Conservation (phyloP, 1,140 invertebrate species). For the Microplitis demolitor region DNA sequence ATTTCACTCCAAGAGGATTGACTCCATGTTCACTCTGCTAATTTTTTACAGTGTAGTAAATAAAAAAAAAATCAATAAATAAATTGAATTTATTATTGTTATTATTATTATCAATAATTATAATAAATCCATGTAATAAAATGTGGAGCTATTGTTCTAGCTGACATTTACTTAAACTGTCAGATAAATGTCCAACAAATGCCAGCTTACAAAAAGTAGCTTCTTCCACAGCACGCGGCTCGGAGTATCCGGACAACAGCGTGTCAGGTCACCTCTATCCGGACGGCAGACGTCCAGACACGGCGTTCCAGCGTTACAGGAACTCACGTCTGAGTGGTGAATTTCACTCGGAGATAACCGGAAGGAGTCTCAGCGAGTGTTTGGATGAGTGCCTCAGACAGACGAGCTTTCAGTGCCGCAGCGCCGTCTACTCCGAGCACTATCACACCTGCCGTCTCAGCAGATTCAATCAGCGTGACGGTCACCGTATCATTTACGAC, state of each 20-base stretch:
- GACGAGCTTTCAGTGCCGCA: constrained; percentile 85
- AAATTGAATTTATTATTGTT: too few species aligned
- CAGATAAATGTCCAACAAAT: constrained; percentile 21
- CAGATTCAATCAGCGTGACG: constrained; percentile 84
- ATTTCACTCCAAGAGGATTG: too few species aligned
- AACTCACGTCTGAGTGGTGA: constrained; percentile 83
- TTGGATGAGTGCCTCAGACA: constrained; percentile 86
- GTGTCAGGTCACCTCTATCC: constrained; percentile 80
- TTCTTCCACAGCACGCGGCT: constrained; percentile 69
- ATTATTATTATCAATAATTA: too few species aligned
- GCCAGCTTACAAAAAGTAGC: constrained; percentile 55
- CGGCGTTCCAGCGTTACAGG: constrained; percentile 85
- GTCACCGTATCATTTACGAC: constrained; percentile 87
- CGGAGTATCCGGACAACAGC: constrained; percentile 83
- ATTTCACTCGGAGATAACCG: constrained; percentile 87
- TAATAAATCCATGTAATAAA: background rate
- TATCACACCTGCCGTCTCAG: constrained; percentile 83
- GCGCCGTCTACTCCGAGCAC: constrained; percentile 84
- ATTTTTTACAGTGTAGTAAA: too few species aligned
- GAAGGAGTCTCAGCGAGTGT: constrained; percentile 84
- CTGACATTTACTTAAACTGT: background rate
- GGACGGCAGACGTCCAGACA: constrained; percentile 79
- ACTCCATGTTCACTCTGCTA: too few species aligned
- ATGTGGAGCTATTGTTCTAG: background rate
- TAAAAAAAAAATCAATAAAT: too few species aligned